Percentiles rank a stretch among this genome's conserved stretches.
phyloP scores from a whole-genome alignment of 2,888 invertebrate genomes.

The Eudemis profundana region DNA sequence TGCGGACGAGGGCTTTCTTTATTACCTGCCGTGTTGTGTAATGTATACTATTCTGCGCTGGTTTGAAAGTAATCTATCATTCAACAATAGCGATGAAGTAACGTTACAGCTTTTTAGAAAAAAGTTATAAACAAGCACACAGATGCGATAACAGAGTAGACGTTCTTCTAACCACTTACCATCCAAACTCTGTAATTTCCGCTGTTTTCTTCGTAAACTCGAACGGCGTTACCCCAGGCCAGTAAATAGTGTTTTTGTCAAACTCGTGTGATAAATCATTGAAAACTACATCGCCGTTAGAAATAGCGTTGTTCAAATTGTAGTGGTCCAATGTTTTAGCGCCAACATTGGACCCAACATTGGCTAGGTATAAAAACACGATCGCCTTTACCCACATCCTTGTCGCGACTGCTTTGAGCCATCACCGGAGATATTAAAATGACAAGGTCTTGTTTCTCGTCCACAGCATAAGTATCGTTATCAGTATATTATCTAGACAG shows the following conservation, averaged over 20 bases:
- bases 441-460: not conserved
- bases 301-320: slow-evolving; percentile 59
- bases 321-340: slow-evolving; percentile 36
- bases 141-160: too few relatives aligned
- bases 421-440: not conserved
- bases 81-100: too few relatives aligned
- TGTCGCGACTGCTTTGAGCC: slow-evolving; percentile 9
- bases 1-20: too few relatives aligned
- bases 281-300: slow-evolving; percentile 64
- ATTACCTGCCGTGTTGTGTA: too few relatives aligned
- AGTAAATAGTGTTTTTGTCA: slow-evolving; percentile 64
- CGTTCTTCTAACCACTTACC: slow-evolving; percentile 12
- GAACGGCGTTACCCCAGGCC: slow-evolving; percentile 59
- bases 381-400: slow-evolving; percentile 19
- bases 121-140: not conserved
- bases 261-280: slow-evolving; percentile 67
- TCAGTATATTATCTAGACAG: not conserved
- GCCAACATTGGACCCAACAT: slow-evolving; percentile 5
- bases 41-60: too few relatives aligned
- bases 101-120: too few relatives aligned
- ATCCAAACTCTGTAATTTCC: slow-evolving; percentile 45
- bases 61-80: too few relatives aligned
- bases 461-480: not conserved
- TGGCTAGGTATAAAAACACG: slow-evolving; percentile 12
- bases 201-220: slow-evolving; percentile 59